These are phyloP conservation scores for Seriola quinqueradiata DNA, from an alignment of 2,113 vertebrate species.

Conservation along the genomic window DNA sequence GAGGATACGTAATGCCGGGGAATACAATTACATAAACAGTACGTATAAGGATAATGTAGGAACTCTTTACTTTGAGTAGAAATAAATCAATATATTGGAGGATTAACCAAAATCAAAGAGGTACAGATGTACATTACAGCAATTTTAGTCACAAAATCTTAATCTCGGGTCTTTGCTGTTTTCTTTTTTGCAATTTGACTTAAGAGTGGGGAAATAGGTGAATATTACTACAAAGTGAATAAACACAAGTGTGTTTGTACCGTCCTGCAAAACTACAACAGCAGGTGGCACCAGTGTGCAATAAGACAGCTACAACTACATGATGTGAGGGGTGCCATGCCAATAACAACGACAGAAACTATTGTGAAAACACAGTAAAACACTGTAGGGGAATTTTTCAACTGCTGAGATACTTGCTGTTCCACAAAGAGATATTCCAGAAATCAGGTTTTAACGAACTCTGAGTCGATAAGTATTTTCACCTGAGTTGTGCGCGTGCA, in stretches of 20 bases:
- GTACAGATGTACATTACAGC: no score
- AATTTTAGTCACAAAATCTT: neutral
- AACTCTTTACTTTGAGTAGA: no score
- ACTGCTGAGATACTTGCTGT: no score
- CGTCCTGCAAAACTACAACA: slow-evolving; percentile 4
- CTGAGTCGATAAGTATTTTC: no score
- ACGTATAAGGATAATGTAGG: no score
- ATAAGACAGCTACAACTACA: neutral
- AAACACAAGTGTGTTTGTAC: neutral
- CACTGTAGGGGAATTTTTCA: neutral
- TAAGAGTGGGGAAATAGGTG: neutral
- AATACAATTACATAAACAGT: no score
- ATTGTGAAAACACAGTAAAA: neutral
- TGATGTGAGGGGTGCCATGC: no score
- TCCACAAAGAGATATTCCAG: no score
- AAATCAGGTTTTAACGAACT: no score
- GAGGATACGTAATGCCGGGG: no score
- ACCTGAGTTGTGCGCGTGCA: no score
- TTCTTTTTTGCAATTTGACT: neutral
- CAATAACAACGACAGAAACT: neutral
- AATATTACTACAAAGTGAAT: neutral
- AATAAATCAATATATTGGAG: neutral
- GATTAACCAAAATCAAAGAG: neutral
- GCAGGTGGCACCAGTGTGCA: slow-evolving; percentile 16
- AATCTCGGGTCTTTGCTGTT: neutral